Base-by-base conservation (phyloP, 2,888 invertebrate species). In the Drosophila tripunctata region DNA sequence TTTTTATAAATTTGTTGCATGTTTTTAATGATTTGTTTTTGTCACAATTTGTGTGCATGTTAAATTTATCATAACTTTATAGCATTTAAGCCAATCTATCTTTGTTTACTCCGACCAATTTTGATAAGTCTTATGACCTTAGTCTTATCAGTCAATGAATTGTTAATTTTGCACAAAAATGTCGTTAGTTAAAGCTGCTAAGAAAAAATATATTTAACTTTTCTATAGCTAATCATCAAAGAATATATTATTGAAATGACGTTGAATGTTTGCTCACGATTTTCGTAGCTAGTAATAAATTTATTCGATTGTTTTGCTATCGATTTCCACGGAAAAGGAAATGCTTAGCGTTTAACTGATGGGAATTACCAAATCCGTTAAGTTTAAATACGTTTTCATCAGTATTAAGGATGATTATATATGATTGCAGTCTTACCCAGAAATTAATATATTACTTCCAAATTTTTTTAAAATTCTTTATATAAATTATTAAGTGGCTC, bases 1-100 rank as follows among this genome's bases (percentile, higher is more conserved):
- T 19, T 38, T 24, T 51, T 17, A n/a, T 19, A 57, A 67, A 61
- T 75, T 69, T 77, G 75, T 67, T 69, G 69, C 65, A 54, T 71
- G 83, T 69, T 66, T 55, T 36, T 31, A 60, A 51, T 44, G 54
- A 30, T 54, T 47, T 10, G 10, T 27, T 55, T 63, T 63, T 58
- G 40, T 31, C 35, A 30, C 38, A 57, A 60, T 51, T 38, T 56
- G 36, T 36, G 8, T 14, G 6, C 6, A 10, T 6, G 6, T 48
- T 8, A 33, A 54, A 14, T 12, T 3, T 36, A 7, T 50, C 17
- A 33, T 35, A 65, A 67, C 44, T 64, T 40, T 43, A 61, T 66
- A 40, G 47, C 31, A 21, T 47, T 57, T 3, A 10, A 52, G 14
- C 1, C 27, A n/a, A 14, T 30, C 12, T 57, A 5, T 31, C 7